phyloP scores from a whole-genome alignment of 2,888 invertebrate species.

The Caenorhabditis sp. region DNA sequence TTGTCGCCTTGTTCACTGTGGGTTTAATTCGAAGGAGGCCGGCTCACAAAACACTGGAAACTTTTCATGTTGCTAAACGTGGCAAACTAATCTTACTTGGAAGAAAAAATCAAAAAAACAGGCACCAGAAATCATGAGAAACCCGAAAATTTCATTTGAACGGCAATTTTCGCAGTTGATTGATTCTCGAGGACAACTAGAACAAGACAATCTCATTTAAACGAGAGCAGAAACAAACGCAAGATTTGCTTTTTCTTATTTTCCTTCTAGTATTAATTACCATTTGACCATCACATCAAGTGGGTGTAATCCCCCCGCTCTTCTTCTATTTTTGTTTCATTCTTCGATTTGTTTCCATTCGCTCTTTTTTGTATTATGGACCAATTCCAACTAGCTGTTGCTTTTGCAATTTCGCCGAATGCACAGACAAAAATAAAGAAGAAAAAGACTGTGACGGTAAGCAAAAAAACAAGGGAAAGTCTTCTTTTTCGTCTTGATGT shows the following conservation, averaged over 20 bases:
- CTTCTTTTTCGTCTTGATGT: no score
- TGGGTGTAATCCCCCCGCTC: neutral
- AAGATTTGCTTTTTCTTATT: neutral
- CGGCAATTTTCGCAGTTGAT: no score
- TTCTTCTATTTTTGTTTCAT: neutral
- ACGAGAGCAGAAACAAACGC: neutral
- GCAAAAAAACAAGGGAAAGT: neutral
- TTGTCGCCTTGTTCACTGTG: no score
- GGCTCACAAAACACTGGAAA: no score
- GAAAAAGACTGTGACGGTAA: neutral
- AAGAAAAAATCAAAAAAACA: no score
- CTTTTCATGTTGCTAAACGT: no score
- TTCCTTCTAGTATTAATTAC: neutral
- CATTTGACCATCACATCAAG: neutral
- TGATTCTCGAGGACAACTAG: no score
- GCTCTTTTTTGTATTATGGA: neutral
- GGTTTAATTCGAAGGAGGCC: no score
- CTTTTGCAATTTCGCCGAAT: neutral
- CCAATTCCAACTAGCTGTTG: neutral
- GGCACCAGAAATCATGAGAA: no score
- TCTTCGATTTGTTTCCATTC: neutral
- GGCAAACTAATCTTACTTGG: no score
- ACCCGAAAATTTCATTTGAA: no score
- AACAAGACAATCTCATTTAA: neutral
- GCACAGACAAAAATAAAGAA: neutral